A percentile compares a stretch with the other conserved stretches of the same genome.
Evolutionary conservation across 2,888 invertebrate genomes (phyloP).

Genomic region (Drosophila aldrichi): DNA sequence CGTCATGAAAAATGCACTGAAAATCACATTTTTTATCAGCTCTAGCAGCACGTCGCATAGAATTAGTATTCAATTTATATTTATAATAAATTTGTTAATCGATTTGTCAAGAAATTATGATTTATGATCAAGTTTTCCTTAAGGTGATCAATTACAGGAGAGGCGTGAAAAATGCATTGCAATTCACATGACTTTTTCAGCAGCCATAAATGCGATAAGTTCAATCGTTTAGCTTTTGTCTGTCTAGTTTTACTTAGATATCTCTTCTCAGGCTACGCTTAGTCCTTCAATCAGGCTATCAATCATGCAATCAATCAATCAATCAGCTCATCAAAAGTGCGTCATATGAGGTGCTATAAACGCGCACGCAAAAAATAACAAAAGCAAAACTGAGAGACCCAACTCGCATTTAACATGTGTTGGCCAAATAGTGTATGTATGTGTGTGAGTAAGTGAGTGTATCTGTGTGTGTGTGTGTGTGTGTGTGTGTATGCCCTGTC

Average conservation of each 20-base stretch:
- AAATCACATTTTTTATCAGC: slow-evolving; percentile 17
- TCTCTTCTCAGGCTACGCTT: too few relatives aligned
- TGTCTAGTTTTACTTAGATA: too few relatives aligned
- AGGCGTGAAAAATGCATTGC: not conserved
- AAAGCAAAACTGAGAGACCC: slow-evolving; percentile 7
- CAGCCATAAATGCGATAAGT: not conserved
- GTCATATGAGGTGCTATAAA: slow-evolving; percentile 3
- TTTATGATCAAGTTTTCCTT: not conserved
- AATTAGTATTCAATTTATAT: not conserved
- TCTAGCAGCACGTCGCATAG: not conserved
- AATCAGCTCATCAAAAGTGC: not conserved
- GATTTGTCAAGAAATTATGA: not conserved
- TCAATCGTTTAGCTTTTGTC: not conserved
- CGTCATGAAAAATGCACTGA: slow-evolving; percentile 27
- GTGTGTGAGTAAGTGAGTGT: slow-evolving; percentile 10
- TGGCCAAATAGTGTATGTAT: not conserved
- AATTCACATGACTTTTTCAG: not conserved
- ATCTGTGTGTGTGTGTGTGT: slow-evolving; percentile 11
- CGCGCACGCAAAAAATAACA: not conserved
- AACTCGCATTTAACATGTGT: slow-evolving; percentile 35
- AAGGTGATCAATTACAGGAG: not conserved
- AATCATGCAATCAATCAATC: not conserved
- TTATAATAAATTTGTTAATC: not conserved
- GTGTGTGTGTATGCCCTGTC: slow-evolving; percentile 30
- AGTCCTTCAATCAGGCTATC: not conserved